phyloP scores from a whole-genome alignment of 2,113 vertebrate genomes.

The Etia nguti region DNA sequence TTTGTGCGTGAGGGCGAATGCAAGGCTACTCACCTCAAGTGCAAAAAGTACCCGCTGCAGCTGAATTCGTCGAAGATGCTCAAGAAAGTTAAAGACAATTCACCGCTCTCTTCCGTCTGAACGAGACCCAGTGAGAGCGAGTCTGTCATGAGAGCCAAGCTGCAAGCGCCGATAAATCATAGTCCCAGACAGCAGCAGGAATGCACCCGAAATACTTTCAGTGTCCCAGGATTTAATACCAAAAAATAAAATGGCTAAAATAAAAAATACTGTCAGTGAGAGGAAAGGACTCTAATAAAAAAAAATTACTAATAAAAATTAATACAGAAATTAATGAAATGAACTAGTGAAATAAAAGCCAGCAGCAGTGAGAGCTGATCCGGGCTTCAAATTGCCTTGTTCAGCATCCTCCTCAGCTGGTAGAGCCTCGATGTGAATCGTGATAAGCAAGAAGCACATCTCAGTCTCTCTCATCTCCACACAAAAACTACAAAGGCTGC shows the following conservation, averaged over 20 bases:
- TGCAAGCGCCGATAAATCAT: constrained; percentile 19
- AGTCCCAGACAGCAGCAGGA: constrained; percentile 20
- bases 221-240: neutral
- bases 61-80: constrained; percentile 41
- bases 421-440: constrained; percentile 54
- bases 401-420: constrained; percentile 24
- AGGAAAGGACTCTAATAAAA: neutral
- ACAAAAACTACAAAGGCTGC: constrained; percentile 68
- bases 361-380: neutral
- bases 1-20: neutral
- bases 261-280: neutral
- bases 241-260: neutral
- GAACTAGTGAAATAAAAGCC: neutral
- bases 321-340: neutral
- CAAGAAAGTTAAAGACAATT: constrained; percentile 64
- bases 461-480: constrained; percentile 49
- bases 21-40: constrained; percentile 61
- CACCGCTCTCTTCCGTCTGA: neutral
- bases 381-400: constrained; percentile 2
- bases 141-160: constrained; percentile 50
- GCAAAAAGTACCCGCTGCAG: constrained; percentile 44
- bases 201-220: constrained; percentile 13
- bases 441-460: constrained; percentile 64
- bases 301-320: neutral
- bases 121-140: constrained; percentile 1